phyloP scores from a whole-genome alignment of 2,113 vertebrate species.

The Limnothrissa miodon region DNA sequence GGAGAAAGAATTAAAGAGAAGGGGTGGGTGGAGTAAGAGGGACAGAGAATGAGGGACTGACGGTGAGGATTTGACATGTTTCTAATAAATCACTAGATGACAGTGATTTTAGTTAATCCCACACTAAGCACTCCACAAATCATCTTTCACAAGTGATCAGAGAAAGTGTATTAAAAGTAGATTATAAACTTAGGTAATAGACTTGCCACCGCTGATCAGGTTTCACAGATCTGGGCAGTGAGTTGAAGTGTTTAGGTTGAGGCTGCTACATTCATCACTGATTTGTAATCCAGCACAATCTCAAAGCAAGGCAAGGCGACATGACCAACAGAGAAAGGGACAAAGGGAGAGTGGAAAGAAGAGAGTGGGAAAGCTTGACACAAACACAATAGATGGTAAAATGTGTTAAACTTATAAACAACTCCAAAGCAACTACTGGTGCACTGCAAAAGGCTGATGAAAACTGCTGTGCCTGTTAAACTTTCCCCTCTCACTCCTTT shows the following conservation, averaged over 20 bases:
- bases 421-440: conserved; percentile 34
- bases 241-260: background rate
- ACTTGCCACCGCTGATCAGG: background rate
- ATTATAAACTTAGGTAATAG: conserved; percentile 20
- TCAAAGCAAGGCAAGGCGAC: conserved; percentile 47
- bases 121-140: conserved; percentile 37
- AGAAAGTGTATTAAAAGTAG: background rate
- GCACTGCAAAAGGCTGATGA: conserved; percentile 29
- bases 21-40: conserved; percentile 29
- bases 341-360: conserved; percentile 49
- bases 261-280: conserved; percentile 47
- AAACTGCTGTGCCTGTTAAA: background rate
- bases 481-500: conserved; percentile 18
- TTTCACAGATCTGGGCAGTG: background rate
- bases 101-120: conserved; percentile 49
- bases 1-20: conserved; percentile 39
- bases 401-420: background rate
- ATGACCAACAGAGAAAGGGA: conserved; percentile 47
- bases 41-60: conserved; percentile 47
- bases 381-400: too few species aligned
- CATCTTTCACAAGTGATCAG: conserved; percentile 29
- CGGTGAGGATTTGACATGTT: conserved; percentile 54
- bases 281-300: conserved; percentile 56
- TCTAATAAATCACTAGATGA: conserved; percentile 48
- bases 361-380: conserved; percentile 25